Evolutionary conservation across 1,140 invertebrate species (phyloP).

Genomic region (Drosophila elegans): DNA sequence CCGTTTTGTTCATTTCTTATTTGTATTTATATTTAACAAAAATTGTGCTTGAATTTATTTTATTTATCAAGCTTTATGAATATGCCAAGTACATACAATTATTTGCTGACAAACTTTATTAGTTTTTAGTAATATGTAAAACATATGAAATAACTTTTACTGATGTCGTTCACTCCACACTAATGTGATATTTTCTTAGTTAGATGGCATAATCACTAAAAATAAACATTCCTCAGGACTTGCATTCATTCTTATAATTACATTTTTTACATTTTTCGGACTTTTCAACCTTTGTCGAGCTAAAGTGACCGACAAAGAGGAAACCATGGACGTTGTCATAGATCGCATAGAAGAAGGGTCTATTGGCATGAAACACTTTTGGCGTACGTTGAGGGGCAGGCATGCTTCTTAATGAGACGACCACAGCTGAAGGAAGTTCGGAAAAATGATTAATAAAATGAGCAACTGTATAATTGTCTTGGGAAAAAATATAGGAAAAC

Average conservation of each 20-base stretch:
- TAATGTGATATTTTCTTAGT: no score
- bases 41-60: no score
- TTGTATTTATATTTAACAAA: no score
- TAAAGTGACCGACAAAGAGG: conserved; percentile 41
- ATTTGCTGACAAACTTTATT: no score
- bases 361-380: conserved; percentile 47
- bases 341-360: conserved; percentile 59
- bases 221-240: background rate
- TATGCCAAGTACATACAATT: no score
- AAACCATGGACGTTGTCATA: conserved; percentile 39
- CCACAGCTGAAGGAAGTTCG: background rate
- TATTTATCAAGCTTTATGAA: no score
- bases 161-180: no score
- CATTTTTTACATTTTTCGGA: background rate
- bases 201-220: no score
- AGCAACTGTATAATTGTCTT: no score
- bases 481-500: background rate
- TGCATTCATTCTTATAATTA: background rate
- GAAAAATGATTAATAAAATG: background rate
- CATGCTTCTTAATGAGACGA: background rate
- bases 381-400: background rate
- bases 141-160: no score
- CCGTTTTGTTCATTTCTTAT: no score
- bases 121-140: no score
- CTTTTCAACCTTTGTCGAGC: background rate